Base-by-base conservation (phyloP, 2,888 invertebrate genomes). In the Electrophaes corylata region DNA sequence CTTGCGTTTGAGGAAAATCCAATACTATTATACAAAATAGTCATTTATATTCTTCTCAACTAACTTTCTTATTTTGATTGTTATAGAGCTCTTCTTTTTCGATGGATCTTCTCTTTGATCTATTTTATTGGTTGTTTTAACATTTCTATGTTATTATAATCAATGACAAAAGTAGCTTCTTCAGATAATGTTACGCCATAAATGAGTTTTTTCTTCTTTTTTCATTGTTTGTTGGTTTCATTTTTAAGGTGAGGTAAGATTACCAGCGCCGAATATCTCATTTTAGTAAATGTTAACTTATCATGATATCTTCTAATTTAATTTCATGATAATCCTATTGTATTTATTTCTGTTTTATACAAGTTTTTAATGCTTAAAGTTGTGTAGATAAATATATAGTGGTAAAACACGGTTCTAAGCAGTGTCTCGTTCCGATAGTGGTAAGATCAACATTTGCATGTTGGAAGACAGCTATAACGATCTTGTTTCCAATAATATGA, bases 401-500 rank as follows among this genome's bases (percentile, higher is more conserved):
- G n/a, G 14, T 23, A 14, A 40, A 35, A 16, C 23, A 33, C 18
- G 14, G 35, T 57, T 50, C 31, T n/a, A 39, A 40, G 20, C 31
- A 39, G 41, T 48, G 31, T 59, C 18, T 31, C 45, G 10, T 41
- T 33, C 26, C 40, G 45, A 40, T 10, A 14, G 46, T 20, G 29
- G 49, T 14, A 50, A 59, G 45, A 19, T 48, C 37, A 5, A 16
- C 11, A 14, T 18, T 39, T 51, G 48, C 37, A n/a, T 33, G 47
- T 57, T 45, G 20, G 33, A 46, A 55, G 44, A 64, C 50, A 29
- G 35, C 20, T 26, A 37, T 37, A 56, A 31, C 53, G 52, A 47
- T 62, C 56, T 59, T 43, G 29, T 26, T 58, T 64, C 55, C 57
- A 56, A 46, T 37, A 57, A 41, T 48, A 59, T 12, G 44, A 44